Conservation (phyloP, 2,888 invertebrate species). For the Limnephilus lunatus region DNA sequence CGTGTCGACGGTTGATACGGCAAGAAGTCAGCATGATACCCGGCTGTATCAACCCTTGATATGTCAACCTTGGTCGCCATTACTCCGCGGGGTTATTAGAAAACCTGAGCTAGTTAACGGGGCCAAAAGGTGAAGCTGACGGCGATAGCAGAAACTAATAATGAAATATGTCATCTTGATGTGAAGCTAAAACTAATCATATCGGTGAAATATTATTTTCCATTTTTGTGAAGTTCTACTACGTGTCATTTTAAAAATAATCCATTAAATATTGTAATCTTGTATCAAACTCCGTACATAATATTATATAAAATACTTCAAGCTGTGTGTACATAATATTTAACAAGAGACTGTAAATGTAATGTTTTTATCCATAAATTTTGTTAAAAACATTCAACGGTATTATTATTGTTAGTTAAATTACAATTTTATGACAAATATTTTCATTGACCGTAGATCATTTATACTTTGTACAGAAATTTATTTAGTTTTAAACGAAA, state of each 20-base stretch:
- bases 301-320: constrained; percentile 38
- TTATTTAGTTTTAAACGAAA: background rate
- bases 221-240: constrained; percentile 12
- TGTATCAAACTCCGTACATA: constrained; percentile 17
- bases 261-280: background rate
- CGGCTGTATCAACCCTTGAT: too few species aligned
- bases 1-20: too few species aligned
- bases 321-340: constrained; percentile 40
- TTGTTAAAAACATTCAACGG: constrained; percentile 35
- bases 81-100: too few species aligned
- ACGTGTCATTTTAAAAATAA: constrained; percentile 23
- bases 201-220: background rate
- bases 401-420: constrained; percentile 39
- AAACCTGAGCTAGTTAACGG: too few species aligned
- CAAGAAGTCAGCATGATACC: too few species aligned
- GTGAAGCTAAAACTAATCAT: background rate
- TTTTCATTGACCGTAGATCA: background rate
- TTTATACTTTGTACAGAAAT: background rate
- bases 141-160: background rate
- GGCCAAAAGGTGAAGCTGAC: too few species aligned
- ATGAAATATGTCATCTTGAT: constrained; percentile 7
- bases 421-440: constrained; percentile 28
- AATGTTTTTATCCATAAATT: constrained; percentile 33
- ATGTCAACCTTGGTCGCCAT: too few species aligned
- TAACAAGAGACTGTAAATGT: constrained; percentile 40